Evolutionary conservation across 2,888 invertebrate species (phyloP).

Genomic region (Drosophila aldrichi): DNA sequence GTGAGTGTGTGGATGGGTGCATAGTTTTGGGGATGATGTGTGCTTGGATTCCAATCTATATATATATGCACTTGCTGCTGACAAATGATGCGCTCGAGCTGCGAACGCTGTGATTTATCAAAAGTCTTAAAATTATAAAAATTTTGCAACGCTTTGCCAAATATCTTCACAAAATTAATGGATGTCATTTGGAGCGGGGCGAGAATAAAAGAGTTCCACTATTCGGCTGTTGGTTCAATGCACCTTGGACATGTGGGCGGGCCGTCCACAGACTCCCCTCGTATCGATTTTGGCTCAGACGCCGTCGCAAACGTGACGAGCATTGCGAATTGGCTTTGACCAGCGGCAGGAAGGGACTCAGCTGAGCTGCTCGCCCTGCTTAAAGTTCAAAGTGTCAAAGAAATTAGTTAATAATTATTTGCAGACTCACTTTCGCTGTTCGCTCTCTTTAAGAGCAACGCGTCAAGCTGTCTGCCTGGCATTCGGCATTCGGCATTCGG

Average conservation of each 20-base stretch:
- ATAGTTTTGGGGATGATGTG: slow-evolving; percentile 57
- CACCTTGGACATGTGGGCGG: slow-evolving; percentile 29
- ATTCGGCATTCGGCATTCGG: slow-evolving; percentile 3
- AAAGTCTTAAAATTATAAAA: slow-evolving; percentile 50
- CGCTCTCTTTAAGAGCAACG: slow-evolving; percentile 31
- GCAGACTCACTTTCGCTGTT: slow-evolving; percentile 26
- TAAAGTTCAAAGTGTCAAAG: slow-evolving; percentile 58
- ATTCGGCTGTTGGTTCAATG: slow-evolving; percentile 45
- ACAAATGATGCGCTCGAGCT: slow-evolving; percentile 65
- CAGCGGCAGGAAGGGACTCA: not conserved
- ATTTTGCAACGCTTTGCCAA: slow-evolving; percentile 58
- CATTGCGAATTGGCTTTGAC: slow-evolving; percentile 49
- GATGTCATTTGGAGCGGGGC: slow-evolving; percentile 28
- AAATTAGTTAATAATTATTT: slow-evolving; percentile 72
- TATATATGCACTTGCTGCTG: slow-evolving; percentile 53
- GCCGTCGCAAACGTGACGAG: slow-evolving; percentile 69
- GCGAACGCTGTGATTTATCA: slow-evolving; percentile 69
- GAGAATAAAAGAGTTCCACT: slow-evolving; percentile 44
- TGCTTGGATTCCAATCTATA: slow-evolving; percentile 36
- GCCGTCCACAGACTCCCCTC: not conserved
- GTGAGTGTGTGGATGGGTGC: slow-evolving; percentile 2
- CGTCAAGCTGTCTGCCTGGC: slow-evolving; percentile 25
- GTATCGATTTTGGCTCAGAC: slow-evolving; percentile 74
- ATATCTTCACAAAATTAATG: slow-evolving; percentile 55
- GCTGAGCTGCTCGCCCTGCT: slow-evolving; percentile 5